Percentiles rank a stretch among this genome's conserved stretches.
These are phyloP conservation scores for Scaeva pyrastri DNA, from an alignment of 2,888 invertebrate genomes.

Conservation along the genomic window DNA sequence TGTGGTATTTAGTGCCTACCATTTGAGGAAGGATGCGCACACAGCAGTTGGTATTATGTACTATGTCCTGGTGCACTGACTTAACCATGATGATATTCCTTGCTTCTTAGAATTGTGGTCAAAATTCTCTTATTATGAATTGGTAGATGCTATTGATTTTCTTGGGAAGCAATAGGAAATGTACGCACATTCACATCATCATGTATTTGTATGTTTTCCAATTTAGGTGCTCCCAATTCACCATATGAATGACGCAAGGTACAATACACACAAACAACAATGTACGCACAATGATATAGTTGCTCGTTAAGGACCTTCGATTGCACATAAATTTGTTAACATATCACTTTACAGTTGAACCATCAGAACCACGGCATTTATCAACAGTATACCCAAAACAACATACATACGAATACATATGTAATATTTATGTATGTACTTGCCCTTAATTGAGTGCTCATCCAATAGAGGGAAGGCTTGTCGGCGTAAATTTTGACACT, in stretches of 20 bases:
- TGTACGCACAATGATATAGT: background rate
- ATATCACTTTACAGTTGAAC: constrained; percentile 55
- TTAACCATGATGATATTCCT: constrained; percentile 25
- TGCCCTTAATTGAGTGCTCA: constrained; percentile 49
- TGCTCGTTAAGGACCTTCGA: constrained; percentile 39
- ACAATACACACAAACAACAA: background rate
- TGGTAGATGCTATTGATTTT: constrained; percentile 29
- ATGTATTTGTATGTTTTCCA: background rate
- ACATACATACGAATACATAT: background rate
- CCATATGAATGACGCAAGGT: constrained; percentile 25
- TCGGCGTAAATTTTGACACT: constrained; percentile 74
- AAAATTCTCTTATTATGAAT: constrained; percentile 48
- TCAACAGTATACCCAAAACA: constrained; percentile 16
- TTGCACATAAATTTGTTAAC: constrained; percentile 67
- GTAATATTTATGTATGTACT: too few relatives aligned
- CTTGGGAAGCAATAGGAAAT: constrained; percentile 24
- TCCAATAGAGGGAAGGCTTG: constrained; percentile 9
- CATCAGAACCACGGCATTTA: constrained; percentile 5
- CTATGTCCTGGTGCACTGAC: background rate
- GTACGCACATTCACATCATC: constrained; percentile 21
- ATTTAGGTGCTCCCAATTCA: background rate
- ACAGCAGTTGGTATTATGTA: constrained; percentile 50
- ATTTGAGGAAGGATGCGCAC: constrained; percentile 63
- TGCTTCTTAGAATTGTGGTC: constrained; percentile 70
- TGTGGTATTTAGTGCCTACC: constrained; percentile 76